phyloP scores from a whole-genome alignment of 2,113 vertebrate genomes.

The Syrmaticus mikado region DNA sequence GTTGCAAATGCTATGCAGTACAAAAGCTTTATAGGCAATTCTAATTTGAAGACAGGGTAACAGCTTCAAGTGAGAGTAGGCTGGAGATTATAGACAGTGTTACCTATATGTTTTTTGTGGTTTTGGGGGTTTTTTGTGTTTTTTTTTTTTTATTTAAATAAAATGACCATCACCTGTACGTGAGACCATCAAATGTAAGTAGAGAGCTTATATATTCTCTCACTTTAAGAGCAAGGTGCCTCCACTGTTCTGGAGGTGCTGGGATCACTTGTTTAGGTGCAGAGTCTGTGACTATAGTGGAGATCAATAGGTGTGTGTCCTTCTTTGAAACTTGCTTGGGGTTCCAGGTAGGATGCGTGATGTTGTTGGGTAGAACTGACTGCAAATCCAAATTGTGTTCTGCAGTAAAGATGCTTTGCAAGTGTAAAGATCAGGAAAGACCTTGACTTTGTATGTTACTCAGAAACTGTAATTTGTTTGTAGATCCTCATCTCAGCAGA shows the following conservation, averaged over 20 bases:
- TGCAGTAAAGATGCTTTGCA: neutral
- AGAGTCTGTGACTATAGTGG: neutral
- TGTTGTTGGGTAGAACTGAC: neutral
- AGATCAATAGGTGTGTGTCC: neutral
- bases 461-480: neutral
- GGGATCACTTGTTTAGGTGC: neutral
- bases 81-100: neutral
- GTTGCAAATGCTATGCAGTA: neutral
- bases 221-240: neutral
- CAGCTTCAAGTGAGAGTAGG: neutral
- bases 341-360: neutral
- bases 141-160: neutral
- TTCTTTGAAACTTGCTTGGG: neutral
- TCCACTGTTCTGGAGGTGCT: neutral
- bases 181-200: neutral
- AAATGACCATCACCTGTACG: neutral
- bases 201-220: neutral
- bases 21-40: neutral
- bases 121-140: neutral
- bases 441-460: neutral
- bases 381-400: neutral
- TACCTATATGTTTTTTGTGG: neutral
- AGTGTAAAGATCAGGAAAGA: neutral
- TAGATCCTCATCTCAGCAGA: slow-evolving; percentile 98
- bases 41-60: neutral